Conservation (phyloP, 2,797 vertebrate species). For the Morelia viridis region DNA sequence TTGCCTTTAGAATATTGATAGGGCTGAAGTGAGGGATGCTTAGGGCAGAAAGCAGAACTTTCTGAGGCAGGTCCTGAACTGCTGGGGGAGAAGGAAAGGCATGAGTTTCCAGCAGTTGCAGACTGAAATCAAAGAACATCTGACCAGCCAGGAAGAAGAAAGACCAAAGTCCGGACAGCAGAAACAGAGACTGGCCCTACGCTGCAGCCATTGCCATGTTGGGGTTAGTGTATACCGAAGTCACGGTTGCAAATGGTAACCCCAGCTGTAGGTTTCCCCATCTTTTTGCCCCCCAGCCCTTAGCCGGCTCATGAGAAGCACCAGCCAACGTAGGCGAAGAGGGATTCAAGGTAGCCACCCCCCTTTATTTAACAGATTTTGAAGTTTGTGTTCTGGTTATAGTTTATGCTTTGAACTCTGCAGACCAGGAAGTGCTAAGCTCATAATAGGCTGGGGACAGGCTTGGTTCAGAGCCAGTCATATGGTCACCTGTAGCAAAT, state of each 20-base stretch:
- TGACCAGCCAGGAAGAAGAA: not conserved
- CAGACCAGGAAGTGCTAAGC: no score
- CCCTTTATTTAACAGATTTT: not conserved
- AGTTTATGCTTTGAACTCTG: not conserved
- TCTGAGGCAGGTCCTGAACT: not conserved
- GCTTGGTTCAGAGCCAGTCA: not conserved
- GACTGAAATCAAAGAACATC: no score
- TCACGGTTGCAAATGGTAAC: not conserved
- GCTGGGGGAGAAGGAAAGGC: not conserved
- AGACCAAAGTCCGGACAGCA: no score
- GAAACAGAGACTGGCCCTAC: not conserved
- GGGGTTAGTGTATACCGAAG: slow-evolving; percentile 19
- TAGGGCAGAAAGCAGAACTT: not conserved
- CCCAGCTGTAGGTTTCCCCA: slow-evolving; percentile 14
- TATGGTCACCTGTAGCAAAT: not conserved
- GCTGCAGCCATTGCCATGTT: not conserved
- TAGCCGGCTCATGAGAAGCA: slow-evolving; percentile 11
- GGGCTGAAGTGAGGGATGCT: not conserved
- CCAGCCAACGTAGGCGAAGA: slow-evolving; percentile 4
- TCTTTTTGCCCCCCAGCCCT: slow-evolving; percentile 21
- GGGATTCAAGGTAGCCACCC: not conserved
- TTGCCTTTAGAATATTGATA: not conserved
- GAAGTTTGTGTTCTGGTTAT: not conserved
- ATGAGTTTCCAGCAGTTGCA: not conserved
- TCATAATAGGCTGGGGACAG: not conserved